phyloP scores from a whole-genome alignment of 1,140 invertebrate species.

The Sycophila sp. region DNA sequence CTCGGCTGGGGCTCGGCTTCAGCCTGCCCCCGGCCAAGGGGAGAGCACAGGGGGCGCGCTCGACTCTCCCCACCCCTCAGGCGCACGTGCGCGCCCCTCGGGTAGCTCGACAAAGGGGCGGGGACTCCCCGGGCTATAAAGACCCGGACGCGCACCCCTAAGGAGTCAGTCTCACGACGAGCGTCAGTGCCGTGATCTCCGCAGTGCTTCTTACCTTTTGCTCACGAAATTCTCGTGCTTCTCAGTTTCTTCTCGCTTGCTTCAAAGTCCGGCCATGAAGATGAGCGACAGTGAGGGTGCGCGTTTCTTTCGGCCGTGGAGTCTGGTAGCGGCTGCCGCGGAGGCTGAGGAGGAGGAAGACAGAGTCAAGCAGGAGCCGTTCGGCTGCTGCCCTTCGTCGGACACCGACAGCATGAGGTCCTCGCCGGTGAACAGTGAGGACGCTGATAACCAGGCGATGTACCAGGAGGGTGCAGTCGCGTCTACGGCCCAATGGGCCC shows the following conservation, averaged over 20 bases:
- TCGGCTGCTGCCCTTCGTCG: background rate
- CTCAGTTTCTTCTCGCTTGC: too few relatives aligned
- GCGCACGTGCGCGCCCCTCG: background rate
- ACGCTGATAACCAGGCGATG: background rate
- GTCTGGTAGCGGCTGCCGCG: background rate
- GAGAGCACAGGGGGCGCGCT: background rate
- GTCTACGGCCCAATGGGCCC: too few relatives aligned
- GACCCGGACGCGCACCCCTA: background rate
- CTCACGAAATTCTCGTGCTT: too few relatives aligned
- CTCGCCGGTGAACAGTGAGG: background rate
- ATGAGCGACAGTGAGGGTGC: constrained; percentile 39
- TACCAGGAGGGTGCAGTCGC: background rate
- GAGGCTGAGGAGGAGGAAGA: background rate
- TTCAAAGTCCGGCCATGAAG: too few relatives aligned
- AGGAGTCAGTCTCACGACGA: background rate
- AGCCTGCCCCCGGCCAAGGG: background rate
- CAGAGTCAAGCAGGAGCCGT: background rate
- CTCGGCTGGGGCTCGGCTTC: too few relatives aligned
- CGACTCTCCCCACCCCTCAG: background rate
- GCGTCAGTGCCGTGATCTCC: background rate
- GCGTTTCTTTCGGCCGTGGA: constrained; percentile 53
- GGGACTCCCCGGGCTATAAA: background rate
- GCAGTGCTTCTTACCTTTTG: too few relatives aligned
- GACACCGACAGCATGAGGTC: background rate
- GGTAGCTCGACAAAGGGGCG: background rate